A percentile compares a stretch with the other conserved stretches of the same genome.
Evolutionary conservation across 2,888 invertebrate species (phyloP).

Genomic region (Lasioglossum vierecki): DNA sequence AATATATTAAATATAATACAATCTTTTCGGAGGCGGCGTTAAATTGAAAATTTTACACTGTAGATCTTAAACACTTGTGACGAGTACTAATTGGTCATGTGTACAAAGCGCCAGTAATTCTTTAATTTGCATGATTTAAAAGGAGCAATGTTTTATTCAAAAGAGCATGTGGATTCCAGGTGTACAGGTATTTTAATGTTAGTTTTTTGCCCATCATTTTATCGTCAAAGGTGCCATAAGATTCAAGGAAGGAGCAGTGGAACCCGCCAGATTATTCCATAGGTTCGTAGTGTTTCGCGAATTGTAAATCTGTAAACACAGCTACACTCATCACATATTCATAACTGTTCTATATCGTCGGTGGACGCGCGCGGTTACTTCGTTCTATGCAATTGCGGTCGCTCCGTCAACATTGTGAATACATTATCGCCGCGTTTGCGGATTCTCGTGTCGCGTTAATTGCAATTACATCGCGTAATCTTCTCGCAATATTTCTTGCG

Average conservation of each 20-base stretch:
- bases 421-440: constrained; percentile 56
- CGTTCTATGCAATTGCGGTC: constrained; percentile 61
- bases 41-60: too few relatives aligned
- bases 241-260: not conserved
- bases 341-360: constrained; percentile 48
- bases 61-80: too few relatives aligned
- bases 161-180: too few relatives aligned
- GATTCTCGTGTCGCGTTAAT: constrained; percentile 55
- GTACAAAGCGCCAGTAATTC: too few relatives aligned
- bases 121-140: not conserved
- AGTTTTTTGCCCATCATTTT: not conserved
- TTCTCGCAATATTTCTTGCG: constrained; percentile 44
- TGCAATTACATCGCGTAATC: constrained; percentile 59
- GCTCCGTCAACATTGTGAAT: constrained; percentile 56
- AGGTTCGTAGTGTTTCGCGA: constrained; percentile 8
- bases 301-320: constrained; percentile 28
- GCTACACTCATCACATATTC: constrained; percentile 57
- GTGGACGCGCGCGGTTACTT: constrained; percentile 55
- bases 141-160: not conserved
- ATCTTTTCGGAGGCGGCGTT: too few relatives aligned
- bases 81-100: too few relatives aligned
- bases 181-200: not conserved
- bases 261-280: not conserved
- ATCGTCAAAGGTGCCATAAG: not conserved
- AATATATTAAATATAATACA: too few relatives aligned